These are phyloP conservation scores for Lycodopsis pacificus DNA, from an alignment of 2,797 vertebrate species.

Conservation along the genomic window DNA sequence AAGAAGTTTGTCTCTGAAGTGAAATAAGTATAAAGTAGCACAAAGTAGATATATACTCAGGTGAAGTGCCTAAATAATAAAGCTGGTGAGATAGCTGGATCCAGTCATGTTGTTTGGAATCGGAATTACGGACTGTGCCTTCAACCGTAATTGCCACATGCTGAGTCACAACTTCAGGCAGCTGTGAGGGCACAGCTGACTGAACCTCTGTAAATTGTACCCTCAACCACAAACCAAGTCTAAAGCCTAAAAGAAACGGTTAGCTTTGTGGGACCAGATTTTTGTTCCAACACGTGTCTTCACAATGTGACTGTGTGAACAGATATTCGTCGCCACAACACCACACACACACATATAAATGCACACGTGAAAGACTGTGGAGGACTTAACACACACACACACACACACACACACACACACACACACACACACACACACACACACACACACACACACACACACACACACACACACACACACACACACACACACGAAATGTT, in stretches of 20 bases:
- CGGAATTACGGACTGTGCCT: neutral
- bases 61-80: neutral
- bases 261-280: conserved; percentile 3
- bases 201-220: conserved; percentile 11
- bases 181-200: neutral
- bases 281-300: conserved; percentile 17
- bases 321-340: conserved; percentile 19
- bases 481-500: neutral
- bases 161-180: neutral
- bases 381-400: conserved; percentile 36
- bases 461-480: neutral
- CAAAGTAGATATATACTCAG: neutral
- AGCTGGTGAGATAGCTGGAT: neutral
- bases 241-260: conserved; percentile 16
- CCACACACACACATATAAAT: neutral
- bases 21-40: neutral
- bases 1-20: neutral
- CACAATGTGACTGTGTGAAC: conserved; percentile 22
- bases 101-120: conserved; percentile 1
- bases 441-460: conserved; percentile 20
- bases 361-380: conserved; percentile 27
- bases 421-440: neutral
- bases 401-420: conserved; percentile 9
- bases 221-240: conserved; percentile 15
- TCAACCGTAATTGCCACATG: neutral